Evolutionary conservation across 1,140 invertebrate species (phyloP).

Genomic region (Zaprionus lachaisei): DNA sequence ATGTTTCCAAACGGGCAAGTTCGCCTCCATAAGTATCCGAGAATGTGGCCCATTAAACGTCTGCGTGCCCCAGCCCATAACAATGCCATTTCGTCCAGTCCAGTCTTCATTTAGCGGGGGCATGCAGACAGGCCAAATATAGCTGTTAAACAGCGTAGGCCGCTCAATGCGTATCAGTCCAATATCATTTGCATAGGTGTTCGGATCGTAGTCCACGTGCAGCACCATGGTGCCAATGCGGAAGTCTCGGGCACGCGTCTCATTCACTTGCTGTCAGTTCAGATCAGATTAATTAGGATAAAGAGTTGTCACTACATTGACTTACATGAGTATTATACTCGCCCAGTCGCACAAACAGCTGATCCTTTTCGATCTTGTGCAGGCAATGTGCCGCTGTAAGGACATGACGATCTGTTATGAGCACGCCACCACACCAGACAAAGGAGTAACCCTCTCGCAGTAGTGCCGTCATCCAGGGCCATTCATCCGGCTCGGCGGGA

Average conservation of each 20-base stretch:
- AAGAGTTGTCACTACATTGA: background rate
- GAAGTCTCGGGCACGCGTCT: slow-evolving; percentile 88
- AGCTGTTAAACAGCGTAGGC: slow-evolving; percentile 89
- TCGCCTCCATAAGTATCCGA: slow-evolving; percentile 90
- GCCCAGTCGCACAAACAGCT: slow-evolving; percentile 90
- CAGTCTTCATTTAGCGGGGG: slow-evolving; percentile 88
- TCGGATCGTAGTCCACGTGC: slow-evolving; percentile 88
- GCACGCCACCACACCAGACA: slow-evolving; percentile 91
- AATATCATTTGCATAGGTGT: slow-evolving; percentile 91
- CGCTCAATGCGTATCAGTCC: slow-evolving; percentile 90
- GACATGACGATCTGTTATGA: slow-evolving; percentile 92
- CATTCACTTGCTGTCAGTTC: slow-evolving; percentile 84
- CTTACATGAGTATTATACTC: slow-evolving; percentile 90
- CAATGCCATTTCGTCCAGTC: slow-evolving; percentile 88
- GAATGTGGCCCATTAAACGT: slow-evolving; percentile 89
- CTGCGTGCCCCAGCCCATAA: slow-evolving; percentile 91
- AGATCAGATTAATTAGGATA: background rate
- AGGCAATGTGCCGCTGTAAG: slow-evolving; percentile 92
- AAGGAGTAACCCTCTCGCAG: slow-evolving; percentile 85
- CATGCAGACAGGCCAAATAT: slow-evolving; percentile 94
- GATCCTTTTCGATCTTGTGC: slow-evolving; percentile 86
- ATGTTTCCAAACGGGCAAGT: slow-evolving; percentile 92
- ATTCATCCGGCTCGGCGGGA: slow-evolving; percentile 89
- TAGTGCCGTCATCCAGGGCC: slow-evolving; percentile 93
- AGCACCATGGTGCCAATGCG: slow-evolving; percentile 87